Base-by-base conservation (phyloP, 1,140 invertebrate species). In the Lepidurus apus region DNA sequence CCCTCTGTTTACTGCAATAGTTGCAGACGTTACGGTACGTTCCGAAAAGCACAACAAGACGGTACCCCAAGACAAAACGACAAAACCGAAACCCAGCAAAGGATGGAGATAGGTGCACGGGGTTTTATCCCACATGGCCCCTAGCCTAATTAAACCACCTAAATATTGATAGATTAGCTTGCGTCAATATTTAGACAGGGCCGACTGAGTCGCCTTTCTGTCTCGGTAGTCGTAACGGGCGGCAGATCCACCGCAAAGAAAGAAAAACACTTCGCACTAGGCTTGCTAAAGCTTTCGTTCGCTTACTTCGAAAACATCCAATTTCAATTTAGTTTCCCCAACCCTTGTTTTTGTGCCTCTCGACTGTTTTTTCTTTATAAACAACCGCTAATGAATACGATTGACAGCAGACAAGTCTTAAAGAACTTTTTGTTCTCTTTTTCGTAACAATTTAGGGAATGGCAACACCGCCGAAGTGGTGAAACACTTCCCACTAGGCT, bases 131-230 rank as follows among this genome's bases (percentile, higher is more conserved):
- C 53, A 65, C 53, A 65, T 65, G 53, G 53, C 53, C 53, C 53
- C 53, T 65, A 65, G 53, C 53, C 53, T 65, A 65, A 65, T 65
- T 65, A 65, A 47, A 65, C 53, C 53, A 65, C 53, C 53, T 65
- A 65, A 65, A 65, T 65, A 65, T 65, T 65, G 53, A 65, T 65
- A 65, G 8, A 65, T 65, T 65, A 65, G 53, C 53, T 17, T 17
- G 53, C 4, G n/a, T 65, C 21, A 65, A 65, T 65, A 65, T 65
- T 65, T 65, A 65, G 53, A 65, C 53, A 65, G 21, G 53, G 17
- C 53, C 53, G 21, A 21, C 53, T 65, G 53, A 17, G 53, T 65
- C 53, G 53, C 53, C 53, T 13, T 65, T 65, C 53, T 21, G 53
- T 65, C 53, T 65, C 21, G 8, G 8, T 65, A 17, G 34, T 34